These are phyloP conservation scores for Ctenopoma multispine DNA, from an alignment of 2,797 vertebrate species.

Conservation along the genomic window DNA sequence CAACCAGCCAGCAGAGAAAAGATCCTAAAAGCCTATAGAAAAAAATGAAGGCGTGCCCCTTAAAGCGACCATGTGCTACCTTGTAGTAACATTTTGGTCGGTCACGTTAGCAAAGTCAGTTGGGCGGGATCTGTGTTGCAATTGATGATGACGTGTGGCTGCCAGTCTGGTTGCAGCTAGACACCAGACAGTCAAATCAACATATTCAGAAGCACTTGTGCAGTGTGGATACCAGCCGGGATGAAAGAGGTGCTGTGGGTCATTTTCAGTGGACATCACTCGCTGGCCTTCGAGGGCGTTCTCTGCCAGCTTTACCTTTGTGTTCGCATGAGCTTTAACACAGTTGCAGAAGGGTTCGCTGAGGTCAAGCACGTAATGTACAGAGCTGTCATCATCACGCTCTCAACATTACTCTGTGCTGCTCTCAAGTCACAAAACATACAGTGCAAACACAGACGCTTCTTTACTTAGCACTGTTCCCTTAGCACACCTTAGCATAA, in stretches of 20 bases:
- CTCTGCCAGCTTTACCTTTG: conserved; percentile 17
- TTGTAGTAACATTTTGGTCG: background rate
- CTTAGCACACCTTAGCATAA: conserved; percentile 12
- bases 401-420: conserved; percentile 92
- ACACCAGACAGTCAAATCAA: background rate
- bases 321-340: conserved; percentile 34
- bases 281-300: background rate
- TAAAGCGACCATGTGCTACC: conserved; percentile 1
- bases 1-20: background rate
- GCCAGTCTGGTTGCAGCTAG: background rate
- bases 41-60: background rate
- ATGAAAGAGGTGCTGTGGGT: background rate
- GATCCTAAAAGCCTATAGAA: background rate
- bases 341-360: conserved; percentile 82
- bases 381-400: conserved; percentile 93
- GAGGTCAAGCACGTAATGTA: conserved; percentile 97
- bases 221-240: background rate
- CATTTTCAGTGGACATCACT: background rate
- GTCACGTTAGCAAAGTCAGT: conserved; percentile 3
- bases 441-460: background rate
- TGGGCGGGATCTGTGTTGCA: conserved; percentile 9
- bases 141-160: background rate
- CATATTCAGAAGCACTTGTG: conserved; percentile 1
- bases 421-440: conserved; percentile 87
- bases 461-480: conserved; percentile 25